Conservation (phyloP, 2,888 invertebrate species). For the Caenorhabditis sp. region DNA sequence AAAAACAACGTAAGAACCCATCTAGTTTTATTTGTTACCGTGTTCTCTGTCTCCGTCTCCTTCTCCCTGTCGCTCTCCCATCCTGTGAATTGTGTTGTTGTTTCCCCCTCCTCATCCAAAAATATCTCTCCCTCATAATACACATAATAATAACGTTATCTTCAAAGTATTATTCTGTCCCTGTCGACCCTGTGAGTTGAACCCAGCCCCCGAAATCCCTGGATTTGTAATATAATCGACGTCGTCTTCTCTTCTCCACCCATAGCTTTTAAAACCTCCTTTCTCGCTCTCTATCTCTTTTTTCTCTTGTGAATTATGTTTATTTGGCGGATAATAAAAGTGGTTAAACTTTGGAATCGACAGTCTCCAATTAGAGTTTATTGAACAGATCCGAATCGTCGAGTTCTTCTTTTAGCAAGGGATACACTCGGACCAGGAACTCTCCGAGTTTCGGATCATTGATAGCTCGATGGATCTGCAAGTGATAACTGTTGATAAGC, state of each 20-base stretch:
- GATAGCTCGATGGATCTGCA: slow-evolving; percentile 62
- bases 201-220: not conserved
- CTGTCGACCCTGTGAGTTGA: slow-evolving; percentile 6
- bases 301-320: slow-evolving; percentile 28
- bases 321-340: slow-evolving; percentile 53
- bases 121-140: slow-evolving; percentile 57
- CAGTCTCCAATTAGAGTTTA: slow-evolving; percentile 35
- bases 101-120: not conserved
- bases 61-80: slow-evolving; percentile 28
- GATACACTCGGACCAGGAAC: slow-evolving; percentile 53
- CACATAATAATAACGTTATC: slow-evolving; percentile 28
- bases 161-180: slow-evolving; percentile 43
- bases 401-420: slow-evolving; percentile 53
- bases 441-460: slow-evolving; percentile 61
- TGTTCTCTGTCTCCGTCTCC: no score
- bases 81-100: slow-evolving; percentile 52
- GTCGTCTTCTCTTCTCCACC: no score
- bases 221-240: slow-evolving; percentile 38
- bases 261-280: slow-evolving; percentile 47
- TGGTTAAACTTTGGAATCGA: slow-evolving; percentile 16
- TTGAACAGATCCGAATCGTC: slow-evolving; percentile 57
- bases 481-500: not conserved
- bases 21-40: no score
- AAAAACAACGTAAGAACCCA: no score
- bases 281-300: slow-evolving; percentile 41